These are phyloP conservation scores for Andricus grossulariae DNA, from an alignment of 1,140 invertebrate genomes.

Conservation along the genomic window DNA sequence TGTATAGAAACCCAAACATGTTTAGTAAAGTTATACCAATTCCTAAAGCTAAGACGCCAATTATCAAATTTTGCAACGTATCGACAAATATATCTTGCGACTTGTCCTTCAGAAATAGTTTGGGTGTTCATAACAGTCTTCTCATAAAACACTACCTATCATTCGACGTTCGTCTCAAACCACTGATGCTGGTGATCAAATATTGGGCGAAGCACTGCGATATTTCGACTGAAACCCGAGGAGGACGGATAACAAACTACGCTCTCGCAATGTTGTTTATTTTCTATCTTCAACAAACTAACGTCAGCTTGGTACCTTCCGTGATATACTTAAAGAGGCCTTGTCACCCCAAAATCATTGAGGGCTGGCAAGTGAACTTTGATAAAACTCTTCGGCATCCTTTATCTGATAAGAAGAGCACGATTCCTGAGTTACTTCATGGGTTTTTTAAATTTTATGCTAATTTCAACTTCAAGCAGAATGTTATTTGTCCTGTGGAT, in stretches of 20 bases:
- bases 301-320: constrained; percentile 70
- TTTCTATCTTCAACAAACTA: constrained; percentile 80
- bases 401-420: constrained; percentile 46
- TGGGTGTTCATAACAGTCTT: constrained; percentile 80
- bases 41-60: constrained; percentile 82
- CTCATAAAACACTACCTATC: constrained; percentile 78
- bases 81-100: constrained; percentile 79
- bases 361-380: constrained; percentile 77
- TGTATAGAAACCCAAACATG: constrained; percentile 64
- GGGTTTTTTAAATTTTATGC: constrained; percentile 80
- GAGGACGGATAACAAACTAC: constrained; percentile 78
- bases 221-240: constrained; percentile 63
- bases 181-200: constrained; percentile 80
- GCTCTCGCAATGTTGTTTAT: constrained; percentile 79
- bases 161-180: constrained; percentile 77
- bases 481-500: constrained; percentile 77
- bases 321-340: constrained; percentile 67
- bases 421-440: constrained; percentile 73
- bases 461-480: constrained; percentile 73
- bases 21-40: constrained; percentile 79
- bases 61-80: constrained; percentile 81
- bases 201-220: constrained; percentile 81
- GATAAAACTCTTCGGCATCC: constrained; percentile 45
- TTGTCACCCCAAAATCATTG: constrained; percentile 54
- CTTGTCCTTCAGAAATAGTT: constrained; percentile 82